Conservation (phyloP, 2,113 vertebrate species). For the Asarcornis scutulata region DNA sequence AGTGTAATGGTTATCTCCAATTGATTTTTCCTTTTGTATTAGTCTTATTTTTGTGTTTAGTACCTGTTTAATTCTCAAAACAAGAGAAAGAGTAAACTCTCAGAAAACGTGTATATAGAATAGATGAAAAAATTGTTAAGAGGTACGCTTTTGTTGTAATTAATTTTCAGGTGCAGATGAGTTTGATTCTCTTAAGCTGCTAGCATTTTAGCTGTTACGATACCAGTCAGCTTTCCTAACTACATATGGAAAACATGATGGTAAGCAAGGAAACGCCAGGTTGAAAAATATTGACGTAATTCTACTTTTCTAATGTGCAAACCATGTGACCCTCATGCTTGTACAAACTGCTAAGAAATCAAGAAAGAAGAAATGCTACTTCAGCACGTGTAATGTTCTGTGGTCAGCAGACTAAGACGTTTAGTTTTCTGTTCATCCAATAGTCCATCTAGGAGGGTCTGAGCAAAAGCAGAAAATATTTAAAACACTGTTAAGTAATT, state of each 20-base stretch:
- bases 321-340: neutral
- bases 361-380: slow-evolving; percentile 24
- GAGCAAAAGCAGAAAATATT: slow-evolving; percentile 15
- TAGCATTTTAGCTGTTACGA: slow-evolving; percentile 4
- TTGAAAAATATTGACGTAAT: slow-evolving; percentile 9
- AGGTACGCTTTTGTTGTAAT: neutral
- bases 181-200: neutral
- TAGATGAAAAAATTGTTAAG: slow-evolving; percentile 6
- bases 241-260: neutral
- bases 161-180: slow-evolving; percentile 2
- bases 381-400: neutral
- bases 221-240: neutral
- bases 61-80: slow-evolving; percentile 5
- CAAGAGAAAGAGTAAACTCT: neutral
- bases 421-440: neutral
- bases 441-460: neutral
- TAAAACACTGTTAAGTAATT: slow-evolving; percentile 27
- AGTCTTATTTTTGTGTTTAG: neutral
- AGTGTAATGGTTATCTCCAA: neutral
- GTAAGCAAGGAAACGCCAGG: neutral
- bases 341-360: neutral
- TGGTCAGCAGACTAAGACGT: neutral
- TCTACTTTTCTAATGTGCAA: neutral
- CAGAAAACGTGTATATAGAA: slow-evolving; percentile 4
- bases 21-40: neutral